These are phyloP conservation scores for Omphaloscelis lunosa DNA, from an alignment of 2,888 invertebrate genomes.

Conservation along the genomic window DNA sequence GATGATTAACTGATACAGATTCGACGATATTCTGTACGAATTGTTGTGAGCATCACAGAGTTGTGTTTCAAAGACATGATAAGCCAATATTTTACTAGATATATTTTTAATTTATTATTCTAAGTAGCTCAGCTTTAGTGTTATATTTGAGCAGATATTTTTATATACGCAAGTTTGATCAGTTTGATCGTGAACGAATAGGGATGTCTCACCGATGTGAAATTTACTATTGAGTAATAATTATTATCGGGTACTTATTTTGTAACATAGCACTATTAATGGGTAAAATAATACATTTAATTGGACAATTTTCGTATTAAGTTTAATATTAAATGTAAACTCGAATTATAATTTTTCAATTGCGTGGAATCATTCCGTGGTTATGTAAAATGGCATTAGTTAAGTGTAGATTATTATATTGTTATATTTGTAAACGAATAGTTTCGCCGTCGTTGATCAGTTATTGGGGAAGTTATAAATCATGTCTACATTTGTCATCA, in stretches of 20 bases:
- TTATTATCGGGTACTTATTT: constrained; percentile 61
- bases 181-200: constrained; percentile 39
- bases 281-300: constrained; percentile 49
- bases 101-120: constrained; percentile 64
- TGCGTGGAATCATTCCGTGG: constrained; percentile 64
- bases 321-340: constrained; percentile 56
- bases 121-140: constrained; percentile 69
- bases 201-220: constrained; percentile 55
- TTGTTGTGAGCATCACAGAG: constrained; percentile 53
- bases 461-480: not conserved
- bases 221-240: constrained; percentile 42
- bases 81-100: constrained; percentile 59
- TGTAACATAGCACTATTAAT: constrained; percentile 57
- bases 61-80: constrained; percentile 70
- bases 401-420: constrained; percentile 49
- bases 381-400: constrained; percentile 52
- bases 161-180: constrained; percentile 67
- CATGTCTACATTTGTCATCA: not conserved
- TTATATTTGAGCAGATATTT: constrained; percentile 71
- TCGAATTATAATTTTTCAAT: constrained; percentile 62
- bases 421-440: constrained; percentile 51
- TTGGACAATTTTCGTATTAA: constrained; percentile 48
- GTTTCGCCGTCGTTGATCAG: constrained; percentile 43
- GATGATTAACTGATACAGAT: constrained; percentile 10
- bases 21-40: constrained; percentile 30